Conservation (phyloP, 2,888 invertebrate genomes). For the Pachycephus smyrnensis region DNA sequence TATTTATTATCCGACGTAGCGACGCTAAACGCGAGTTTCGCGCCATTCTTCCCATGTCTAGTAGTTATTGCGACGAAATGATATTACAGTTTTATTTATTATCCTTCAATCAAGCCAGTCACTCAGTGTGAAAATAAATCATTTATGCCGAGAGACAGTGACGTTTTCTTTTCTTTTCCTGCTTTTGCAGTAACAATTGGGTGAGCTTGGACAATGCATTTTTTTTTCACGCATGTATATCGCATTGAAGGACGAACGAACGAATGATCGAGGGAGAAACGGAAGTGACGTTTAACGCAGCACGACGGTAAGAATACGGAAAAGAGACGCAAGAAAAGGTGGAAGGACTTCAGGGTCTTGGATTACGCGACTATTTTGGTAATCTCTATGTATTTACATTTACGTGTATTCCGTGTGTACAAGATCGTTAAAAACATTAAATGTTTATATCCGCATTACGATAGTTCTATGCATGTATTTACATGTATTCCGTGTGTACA, state of each 20-base stretch:
- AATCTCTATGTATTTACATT: constrained; percentile 65
- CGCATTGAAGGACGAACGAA: neutral
- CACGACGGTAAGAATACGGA: neutral
- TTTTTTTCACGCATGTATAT: neutral
- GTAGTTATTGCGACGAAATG: constrained; percentile 49
- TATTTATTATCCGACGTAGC: neutral
- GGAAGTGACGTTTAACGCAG: neutral
- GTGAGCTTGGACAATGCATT: neutral
- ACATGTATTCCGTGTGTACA: constrained; percentile 63
- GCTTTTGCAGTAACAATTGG: neutral
- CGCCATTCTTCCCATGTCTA: constrained; percentile 33
- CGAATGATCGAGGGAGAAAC: neutral
- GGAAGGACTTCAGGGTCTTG: neutral
- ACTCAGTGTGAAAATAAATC: constrained; percentile 51
- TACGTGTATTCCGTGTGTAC: constrained; percentile 63
- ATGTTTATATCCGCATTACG: constrained; percentile 62
- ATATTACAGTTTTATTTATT: constrained; percentile 54
- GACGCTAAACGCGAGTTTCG: constrained; percentile 13
- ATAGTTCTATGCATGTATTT: constrained; percentile 63
- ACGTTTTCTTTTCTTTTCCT: neutral
- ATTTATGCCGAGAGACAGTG: constrained; percentile 43
- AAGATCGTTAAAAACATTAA: constrained; percentile 66
- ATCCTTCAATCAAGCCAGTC: constrained; percentile 47
- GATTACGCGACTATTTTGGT: constrained; percentile 40
- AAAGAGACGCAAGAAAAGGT: too few species aligned